Percentiles rank a stretch among this genome's conserved stretches.
These are phyloP conservation scores for Huso huso DNA, from an alignment of 2,797 vertebrate genomes.

Conservation along the genomic window DNA sequence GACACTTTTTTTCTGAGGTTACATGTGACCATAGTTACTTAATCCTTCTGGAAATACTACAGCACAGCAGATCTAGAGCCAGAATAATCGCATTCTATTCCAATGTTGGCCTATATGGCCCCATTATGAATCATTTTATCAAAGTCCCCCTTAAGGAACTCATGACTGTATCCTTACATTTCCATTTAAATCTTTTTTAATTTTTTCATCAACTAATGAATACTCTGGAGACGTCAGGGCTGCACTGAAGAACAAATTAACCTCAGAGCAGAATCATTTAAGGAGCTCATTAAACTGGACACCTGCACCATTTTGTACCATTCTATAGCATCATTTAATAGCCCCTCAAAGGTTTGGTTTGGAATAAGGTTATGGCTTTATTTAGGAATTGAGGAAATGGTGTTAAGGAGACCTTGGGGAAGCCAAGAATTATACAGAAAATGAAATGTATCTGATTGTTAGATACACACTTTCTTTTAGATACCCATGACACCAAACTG, in stretches of 20 bases:
- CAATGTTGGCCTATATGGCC: neutral
- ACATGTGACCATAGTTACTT: no score
- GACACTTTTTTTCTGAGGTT: no score
- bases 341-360: constrained; percentile 7
- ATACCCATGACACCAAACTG: neutral
- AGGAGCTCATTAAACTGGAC: constrained; percentile 43
- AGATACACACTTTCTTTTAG: neutral
- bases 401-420: constrained; percentile 48
- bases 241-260: constrained; percentile 45
- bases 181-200: constrained; percentile 14
- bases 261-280: constrained; percentile 35
- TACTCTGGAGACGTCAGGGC: constrained; percentile 25
- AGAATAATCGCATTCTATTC: neutral
- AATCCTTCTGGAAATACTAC: no score
- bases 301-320: constrained; percentile 30
- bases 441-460: neutral
- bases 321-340: constrained; percentile 27
- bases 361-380: constrained; percentile 36
- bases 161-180: neutral
- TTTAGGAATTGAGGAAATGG: constrained; percentile 30
- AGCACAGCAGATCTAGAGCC: neutral
- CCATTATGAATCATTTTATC: neutral
- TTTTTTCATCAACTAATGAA: constrained; percentile 4
- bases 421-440: constrained; percentile 16
- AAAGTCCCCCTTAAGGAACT: neutral